phyloP scores from a whole-genome alignment of 1,140 invertebrate species.

The Aphis craccivora region DNA sequence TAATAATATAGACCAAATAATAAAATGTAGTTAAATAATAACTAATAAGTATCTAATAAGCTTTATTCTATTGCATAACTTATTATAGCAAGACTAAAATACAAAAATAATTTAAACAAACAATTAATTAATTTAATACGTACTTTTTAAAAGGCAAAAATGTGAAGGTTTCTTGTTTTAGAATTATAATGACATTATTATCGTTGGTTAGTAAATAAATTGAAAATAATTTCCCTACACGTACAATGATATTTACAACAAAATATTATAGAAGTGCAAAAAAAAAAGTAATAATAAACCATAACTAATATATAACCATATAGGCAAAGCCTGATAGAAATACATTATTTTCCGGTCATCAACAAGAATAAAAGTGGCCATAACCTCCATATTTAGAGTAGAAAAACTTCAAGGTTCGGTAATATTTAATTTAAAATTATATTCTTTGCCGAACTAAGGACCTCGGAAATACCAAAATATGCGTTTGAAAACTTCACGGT shows the following conservation, averaged over 20 bases:
- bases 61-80: not conserved
- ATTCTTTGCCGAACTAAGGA: not conserved
- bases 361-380: slow-evolving; percentile 10
- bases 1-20: not conserved
- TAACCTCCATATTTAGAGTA: slow-evolving; percentile 37
- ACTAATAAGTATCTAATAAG: not conserved
- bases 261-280: not conserved
- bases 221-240: not conserved
- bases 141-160: slow-evolving; percentile 2
- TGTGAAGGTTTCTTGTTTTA: not conserved
- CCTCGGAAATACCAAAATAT: slow-evolving; percentile 29
- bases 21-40: not conserved
- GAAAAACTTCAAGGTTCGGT: slow-evolving; percentile 29
- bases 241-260: not conserved
- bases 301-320: slow-evolving; percentile 22
- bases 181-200: slow-evolving; percentile 18
- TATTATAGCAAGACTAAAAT: not conserved
- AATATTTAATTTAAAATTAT: not conserved
- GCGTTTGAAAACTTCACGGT: slow-evolving; percentile 11
- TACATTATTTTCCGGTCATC: slow-evolving; percentile 6
- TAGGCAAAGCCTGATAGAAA: not conserved
- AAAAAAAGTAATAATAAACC: slow-evolving; percentile 3
- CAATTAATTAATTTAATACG: slow-evolving; percentile 13
- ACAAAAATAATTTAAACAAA: slow-evolving; percentile 4
- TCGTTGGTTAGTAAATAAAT: not conserved